These are phyloP conservation scores for Urocolius indicus DNA, from an alignment of 2,113 vertebrate species.

Conservation along the genomic window DNA sequence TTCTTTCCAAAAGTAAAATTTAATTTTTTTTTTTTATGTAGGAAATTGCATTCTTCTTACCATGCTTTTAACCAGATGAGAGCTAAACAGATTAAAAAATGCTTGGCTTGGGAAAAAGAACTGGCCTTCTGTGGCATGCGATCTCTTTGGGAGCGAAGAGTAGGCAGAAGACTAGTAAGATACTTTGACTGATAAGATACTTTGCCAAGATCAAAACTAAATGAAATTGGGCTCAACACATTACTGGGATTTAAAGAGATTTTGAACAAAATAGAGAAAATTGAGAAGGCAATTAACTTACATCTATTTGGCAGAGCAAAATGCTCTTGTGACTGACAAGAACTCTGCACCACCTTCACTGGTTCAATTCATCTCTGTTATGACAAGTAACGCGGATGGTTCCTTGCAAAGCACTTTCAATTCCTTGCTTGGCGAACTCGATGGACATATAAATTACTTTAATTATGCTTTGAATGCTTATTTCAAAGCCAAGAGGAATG, in stretches of 20 bases:
- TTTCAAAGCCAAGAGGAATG: not conserved
- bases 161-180: not conserved
- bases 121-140: not conserved
- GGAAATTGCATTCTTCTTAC: not conserved
- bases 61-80: not conserved
- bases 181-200: not conserved
- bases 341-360: not conserved
- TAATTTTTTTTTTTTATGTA: not conserved
- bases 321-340: not conserved
- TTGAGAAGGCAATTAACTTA: not conserved
- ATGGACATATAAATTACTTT: not conserved
- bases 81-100: not conserved
- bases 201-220: not conserved
- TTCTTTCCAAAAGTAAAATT: not conserved
- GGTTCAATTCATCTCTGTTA: rapidly evolving
- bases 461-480: not conserved
- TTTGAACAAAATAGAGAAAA: constrained; percentile 10
- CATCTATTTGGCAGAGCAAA: not conserved
- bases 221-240: not conserved
- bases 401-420: not conserved
- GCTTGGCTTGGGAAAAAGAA: not conserved
- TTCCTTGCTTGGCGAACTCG: not conserved
- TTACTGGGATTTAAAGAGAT: not conserved
- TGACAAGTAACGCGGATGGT: not conserved
- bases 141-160: not conserved